Evolutionary conservation across 2,888 invertebrate species (phyloP), one percentile per base, ranked within the genome.

Genomic region (Drosophila neotestacea): DNA sequence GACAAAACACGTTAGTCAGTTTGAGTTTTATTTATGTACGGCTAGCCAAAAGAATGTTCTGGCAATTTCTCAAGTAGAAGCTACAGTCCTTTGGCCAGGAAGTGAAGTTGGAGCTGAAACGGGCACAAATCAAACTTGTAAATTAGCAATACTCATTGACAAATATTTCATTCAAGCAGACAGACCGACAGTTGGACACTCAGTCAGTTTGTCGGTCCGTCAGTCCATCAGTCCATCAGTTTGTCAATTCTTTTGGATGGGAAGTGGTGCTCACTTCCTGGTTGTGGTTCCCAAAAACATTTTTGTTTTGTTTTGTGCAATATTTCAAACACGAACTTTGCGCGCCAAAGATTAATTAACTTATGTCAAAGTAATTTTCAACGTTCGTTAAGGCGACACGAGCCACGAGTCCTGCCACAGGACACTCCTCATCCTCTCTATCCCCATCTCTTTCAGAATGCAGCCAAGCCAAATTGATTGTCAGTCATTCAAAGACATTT

Each of bases 301-400:
- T 77, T 78, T 65, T 48, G 73, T 61, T 68, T 36, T 47, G 64
- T 27, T 39, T 28, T 27, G 44, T 56, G 84, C 87, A 82, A 87
- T 88, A 88, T 89, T 88, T 88, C 87, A 88, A 81, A 87, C 89
- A 88, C 89, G 87, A 81, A 80, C 88, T 85, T 78, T 83, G 84
- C 83, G 88, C 90, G 89, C 90, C 86, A 89, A 88, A 91, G 92
- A 92, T 92, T 92, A 92, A 92, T 92, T 92, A 91, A 91, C 91
- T 92, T 91, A 87, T 90, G 91, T 91, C 91, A 90, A 88, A 91
- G 91, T 88, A 90, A 90, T 90, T 90, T 91, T 90, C 90, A 90
- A 90, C 89, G 90, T 90, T 90, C 90, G 90, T 90, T 90, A 90
- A 83, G 83, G 85, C 88, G 81, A 85, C 87, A 85, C 84, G 81